A percentile compares a stretch with the other conserved stretches of the same genome.
Conservation (phyloP, 2,113 vertebrate species). For the Xerus inauris region DNA sequence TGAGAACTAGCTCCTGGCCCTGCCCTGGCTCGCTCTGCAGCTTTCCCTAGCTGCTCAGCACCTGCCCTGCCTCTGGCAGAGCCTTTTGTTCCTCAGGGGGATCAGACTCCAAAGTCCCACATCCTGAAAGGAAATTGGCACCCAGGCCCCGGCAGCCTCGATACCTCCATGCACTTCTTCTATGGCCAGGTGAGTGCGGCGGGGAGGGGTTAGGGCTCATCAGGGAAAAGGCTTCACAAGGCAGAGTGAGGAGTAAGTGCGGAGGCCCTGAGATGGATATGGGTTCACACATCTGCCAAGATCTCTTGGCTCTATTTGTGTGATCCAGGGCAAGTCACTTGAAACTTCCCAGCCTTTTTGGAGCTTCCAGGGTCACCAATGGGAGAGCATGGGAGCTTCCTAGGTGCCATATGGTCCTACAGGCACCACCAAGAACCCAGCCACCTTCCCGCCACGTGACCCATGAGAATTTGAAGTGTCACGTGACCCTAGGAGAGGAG, state of each 20-base stretch:
- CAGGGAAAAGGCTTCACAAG: neutral
- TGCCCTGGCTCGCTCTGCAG: fast-evolving
- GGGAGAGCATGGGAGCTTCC: neutral
- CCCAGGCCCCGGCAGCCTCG: constrained; percentile 11
- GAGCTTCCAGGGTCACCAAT: neutral
- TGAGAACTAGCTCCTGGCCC: neutral
- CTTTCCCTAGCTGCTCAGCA: neutral
- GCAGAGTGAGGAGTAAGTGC: neutral
- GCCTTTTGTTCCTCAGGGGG: neutral
- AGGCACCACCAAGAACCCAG: neutral
- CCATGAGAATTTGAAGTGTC: neutral
- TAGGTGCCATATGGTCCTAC: neutral
- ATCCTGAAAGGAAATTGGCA: constrained; percentile 67
- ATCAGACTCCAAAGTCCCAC: constrained; percentile 53
- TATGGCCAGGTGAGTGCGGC: constrained; percentile 56
- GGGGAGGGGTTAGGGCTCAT: too few species aligned
- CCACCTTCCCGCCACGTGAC: neutral
- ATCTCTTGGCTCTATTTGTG: neutral
- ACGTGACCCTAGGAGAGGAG: constrained; percentile 32
- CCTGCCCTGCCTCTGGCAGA: neutral
- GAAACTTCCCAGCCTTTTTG: neutral
- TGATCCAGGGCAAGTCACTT: neutral
- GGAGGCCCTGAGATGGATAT: neutral
- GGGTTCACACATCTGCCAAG: fast-evolving
- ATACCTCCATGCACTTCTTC: constrained; percentile 50